Evolutionary conservation across 2,888 invertebrate genomes (phyloP), one percentile per base, ranked within the genome.

Genomic region (Drosophila barbarae): DNA sequence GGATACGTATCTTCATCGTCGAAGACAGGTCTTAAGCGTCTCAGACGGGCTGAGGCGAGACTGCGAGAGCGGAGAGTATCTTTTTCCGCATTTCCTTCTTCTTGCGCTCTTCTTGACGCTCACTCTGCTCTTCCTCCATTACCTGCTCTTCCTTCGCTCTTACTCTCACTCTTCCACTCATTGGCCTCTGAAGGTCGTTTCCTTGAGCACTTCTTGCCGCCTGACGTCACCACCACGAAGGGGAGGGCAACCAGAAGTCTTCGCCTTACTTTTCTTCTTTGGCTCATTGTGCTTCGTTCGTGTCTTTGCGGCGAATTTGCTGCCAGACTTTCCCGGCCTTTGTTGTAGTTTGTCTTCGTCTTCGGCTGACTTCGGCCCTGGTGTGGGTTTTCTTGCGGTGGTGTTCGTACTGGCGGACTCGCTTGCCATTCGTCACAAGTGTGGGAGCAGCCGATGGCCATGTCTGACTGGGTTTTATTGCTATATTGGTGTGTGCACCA

Each of bases 101-200:
- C 26, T 39, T 15, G 49, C 58, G 60, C 68, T 68, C 59, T 46
- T 38, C 80, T 57, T 59, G 10, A 30, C 28, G 39, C 59, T 68
- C 69, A 56, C 55, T 46, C 30, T 35, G 46, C 49, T 53, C 54
- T 57, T 46, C 47, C 42, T 54, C 39, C 52, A 49, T 53, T 61
- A 35, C 54, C 49, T 44, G 53, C 61, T 68, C 70, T 53, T 60
- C 53, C 51, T 28, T 23, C 12, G 54, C 46, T 38, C 46, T 49
- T 44, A 3, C 34, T 35, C 12, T 61, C 13, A 32, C 51, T 39
- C 55, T 21, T 23, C 39, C 39, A 49, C 69, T 60, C 69, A 61
- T 61, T 71, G 54, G 38, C 44, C 13, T 18, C 38, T 74, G 86
- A 85, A 87, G 84, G 85, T 87, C 79, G 85, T 84, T 76, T 83